These are phyloP conservation scores for Pseudochirops corinnae DNA, from an alignment of 2,797 vertebrate species.

Conservation along the genomic window DNA sequence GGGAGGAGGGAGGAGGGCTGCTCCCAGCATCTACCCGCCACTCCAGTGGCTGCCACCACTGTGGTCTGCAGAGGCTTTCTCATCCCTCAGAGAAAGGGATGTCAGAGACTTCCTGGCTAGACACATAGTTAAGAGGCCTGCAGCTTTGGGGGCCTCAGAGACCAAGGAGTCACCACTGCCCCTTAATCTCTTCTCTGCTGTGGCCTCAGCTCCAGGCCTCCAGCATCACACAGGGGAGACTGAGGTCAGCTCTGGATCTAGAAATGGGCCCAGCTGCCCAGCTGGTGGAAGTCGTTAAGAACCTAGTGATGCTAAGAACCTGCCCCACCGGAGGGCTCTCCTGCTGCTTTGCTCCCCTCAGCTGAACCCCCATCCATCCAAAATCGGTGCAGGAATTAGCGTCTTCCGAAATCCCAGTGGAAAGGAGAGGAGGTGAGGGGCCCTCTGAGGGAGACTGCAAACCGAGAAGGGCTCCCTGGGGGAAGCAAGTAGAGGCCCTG, in stretches of 20 bases:
- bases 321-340: neutral
- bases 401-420: neutral
- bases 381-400: neutral
- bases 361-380: neutral
- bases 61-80: neutral
- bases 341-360: neutral
- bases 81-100: neutral
- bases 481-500: neutral
- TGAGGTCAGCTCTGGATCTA: neutral
- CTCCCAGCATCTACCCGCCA: constrained; percentile 5
- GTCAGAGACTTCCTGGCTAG: constrained; percentile 3
- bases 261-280: neutral
- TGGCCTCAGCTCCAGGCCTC: neutral
- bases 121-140: constrained; percentile 1
- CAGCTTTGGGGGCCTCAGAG: constrained; percentile 24
- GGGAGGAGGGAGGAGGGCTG: neutral
- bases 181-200: neutral
- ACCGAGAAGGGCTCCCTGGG: neutral
- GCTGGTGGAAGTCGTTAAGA: neutral
- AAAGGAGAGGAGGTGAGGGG: neutral
- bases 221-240: neutral
- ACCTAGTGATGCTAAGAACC: neutral
- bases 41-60: neutral
- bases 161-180: neutral
- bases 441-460: accelerated